Evolutionary conservation across 64 coral and sea anemone species (phyloP), one percentile per base, ranked within the genome.

Genomic region (Orbicella faveolata): DNA sequence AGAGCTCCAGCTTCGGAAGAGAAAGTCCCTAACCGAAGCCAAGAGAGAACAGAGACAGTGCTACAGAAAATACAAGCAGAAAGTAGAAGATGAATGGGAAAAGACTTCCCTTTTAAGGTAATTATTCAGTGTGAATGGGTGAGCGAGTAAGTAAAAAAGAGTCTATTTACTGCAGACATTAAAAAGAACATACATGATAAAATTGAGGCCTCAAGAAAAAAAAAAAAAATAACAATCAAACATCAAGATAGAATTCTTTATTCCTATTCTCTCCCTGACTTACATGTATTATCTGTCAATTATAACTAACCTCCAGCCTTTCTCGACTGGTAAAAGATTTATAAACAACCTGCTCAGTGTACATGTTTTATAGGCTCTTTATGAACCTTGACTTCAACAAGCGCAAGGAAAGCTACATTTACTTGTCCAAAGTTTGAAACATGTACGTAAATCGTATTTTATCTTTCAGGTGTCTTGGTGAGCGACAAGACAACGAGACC

Each of bases 61-160:
- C 54, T 61, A 74, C 25, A 39, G 65, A 92, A 79, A 48, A 9
- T 67, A 36, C 9, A 93, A 93, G 52, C 76, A 93, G 35, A 88
- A 74, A 19, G 81, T 59, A 19, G 85, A 93, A 41, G 78, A 88
- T 41, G 25, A 93, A 81, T 89, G 87, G 92, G 51, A 77, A 36
- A 79, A 84, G 68, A 77, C 92, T 77, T 88, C 79, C 25, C 63
- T 93, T 10, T 52, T 92, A 73, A 92, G 83, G 83, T 92, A 86
- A 73, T 34, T 66, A 87, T 75, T n/a, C 1, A 10, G 5, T 23
- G 19, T 10, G 23, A 10, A 21, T 6, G 67, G 21, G 67, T 23
- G 8, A 16, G 15, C 11, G 8, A 16, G 12, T 11, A 59, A 59
- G 12, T 59, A 59, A 59, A 59, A 59, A 1, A 14, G 55, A 48